These are phyloP conservation scores for Phaethornis superciliosus DNA, from an alignment of 2,113 vertebrate species.

Conservation along the genomic window DNA sequence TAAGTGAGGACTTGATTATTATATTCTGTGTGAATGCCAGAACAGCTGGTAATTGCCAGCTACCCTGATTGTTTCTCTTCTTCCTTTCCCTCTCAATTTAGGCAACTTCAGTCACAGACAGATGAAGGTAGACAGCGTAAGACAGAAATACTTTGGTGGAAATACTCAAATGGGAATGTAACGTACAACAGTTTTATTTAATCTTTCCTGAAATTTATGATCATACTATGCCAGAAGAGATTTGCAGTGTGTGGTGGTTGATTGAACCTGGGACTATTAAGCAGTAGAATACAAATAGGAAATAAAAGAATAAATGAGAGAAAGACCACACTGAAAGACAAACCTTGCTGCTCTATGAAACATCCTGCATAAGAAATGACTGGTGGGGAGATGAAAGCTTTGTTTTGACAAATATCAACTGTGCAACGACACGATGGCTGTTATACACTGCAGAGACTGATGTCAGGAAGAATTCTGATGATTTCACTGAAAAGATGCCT, in stretches of 20 bases:
- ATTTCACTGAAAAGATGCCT: background rate
- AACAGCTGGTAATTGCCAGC: constrained; percentile 37
- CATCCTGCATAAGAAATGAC: background rate
- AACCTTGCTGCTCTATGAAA: background rate
- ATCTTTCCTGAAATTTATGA: constrained; percentile 56
- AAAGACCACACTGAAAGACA: constrained; percentile 14
- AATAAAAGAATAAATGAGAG: constrained; percentile 12
- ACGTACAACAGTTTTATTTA: constrained; percentile 42
- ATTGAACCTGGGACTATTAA: constrained; percentile 18
- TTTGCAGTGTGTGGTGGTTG: constrained; percentile 18
- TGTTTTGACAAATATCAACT: constrained; percentile 18
- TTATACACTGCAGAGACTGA: background rate
- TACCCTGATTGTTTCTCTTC: constrained; percentile 22
- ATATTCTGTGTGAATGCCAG: constrained; percentile 1
- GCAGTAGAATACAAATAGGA: constrained; percentile 47
- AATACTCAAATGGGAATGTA: constrained; percentile 56
- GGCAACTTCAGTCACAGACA: constrained; percentile 14
- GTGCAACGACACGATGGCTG: background rate
- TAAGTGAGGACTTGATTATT: constrained; percentile 26
- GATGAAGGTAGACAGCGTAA: constrained; percentile 31
- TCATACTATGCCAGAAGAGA: constrained; percentile 40
- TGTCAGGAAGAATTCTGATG: background rate
- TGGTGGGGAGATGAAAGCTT: constrained; percentile 30
- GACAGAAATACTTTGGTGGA: constrained; percentile 31
- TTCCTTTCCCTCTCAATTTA: constrained; percentile 31